Evolutionary conservation across 2,113 vertebrate genomes (phyloP).

Genomic region (Anolis carolinensis): DNA sequence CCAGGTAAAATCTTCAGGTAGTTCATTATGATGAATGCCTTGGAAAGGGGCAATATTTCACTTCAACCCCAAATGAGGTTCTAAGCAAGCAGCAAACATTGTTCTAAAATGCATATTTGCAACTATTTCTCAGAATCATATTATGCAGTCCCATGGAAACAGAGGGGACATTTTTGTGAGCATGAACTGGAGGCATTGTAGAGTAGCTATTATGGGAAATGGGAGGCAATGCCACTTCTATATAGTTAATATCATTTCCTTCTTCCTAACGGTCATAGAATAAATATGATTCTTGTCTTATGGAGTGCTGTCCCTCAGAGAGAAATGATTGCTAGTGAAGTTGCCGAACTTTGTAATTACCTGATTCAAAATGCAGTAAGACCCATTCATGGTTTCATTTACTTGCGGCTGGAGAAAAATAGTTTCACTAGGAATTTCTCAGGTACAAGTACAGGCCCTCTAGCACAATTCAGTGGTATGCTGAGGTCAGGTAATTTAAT

Average conservation of each 20-base stretch:
- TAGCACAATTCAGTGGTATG: no score
- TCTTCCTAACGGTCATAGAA: not conserved
- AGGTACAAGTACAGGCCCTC: no score
- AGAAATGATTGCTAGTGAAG: not conserved
- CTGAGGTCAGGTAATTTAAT: no score
- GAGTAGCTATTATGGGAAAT: not conserved
- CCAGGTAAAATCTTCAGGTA: slow-evolving; percentile 53
- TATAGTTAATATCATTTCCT: not conserved
- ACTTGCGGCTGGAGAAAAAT: no score
- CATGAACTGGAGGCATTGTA: rapidly evolving
- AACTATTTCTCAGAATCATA: slow-evolving; percentile 15
- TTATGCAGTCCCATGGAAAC: not conserved
- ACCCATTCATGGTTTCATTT: no score
- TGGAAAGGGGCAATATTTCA: slow-evolving; percentile 49
- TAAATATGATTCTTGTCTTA: not conserved
- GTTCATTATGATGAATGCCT: slow-evolving; percentile 62
- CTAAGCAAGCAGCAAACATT: slow-evolving; percentile 43
- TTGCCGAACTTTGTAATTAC: not conserved
- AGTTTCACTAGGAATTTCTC: no score
- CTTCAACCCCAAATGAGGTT: not conserved
- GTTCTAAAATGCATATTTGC: slow-evolving; percentile 36
- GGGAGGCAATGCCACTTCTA: not conserved
- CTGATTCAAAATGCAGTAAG: not conserved
- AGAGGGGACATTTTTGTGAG: not conserved
- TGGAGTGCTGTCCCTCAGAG: no score